Conservation (phyloP, 2,113 vertebrate genomes). For the Hydropotes inermis region DNA sequence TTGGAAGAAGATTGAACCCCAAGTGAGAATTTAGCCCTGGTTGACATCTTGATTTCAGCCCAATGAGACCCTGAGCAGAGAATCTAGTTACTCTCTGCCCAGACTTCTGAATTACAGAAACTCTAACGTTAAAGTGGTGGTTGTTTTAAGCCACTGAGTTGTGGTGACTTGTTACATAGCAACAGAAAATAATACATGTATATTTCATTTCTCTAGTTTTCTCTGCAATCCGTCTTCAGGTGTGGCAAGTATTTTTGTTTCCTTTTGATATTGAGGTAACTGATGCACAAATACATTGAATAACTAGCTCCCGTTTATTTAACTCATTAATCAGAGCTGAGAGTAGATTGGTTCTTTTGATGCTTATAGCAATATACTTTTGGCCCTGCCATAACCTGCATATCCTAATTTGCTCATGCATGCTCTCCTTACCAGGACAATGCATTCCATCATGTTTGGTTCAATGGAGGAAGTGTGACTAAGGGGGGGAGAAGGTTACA, state of each 20-base stretch:
- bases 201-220: neutral
- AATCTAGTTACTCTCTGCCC: neutral
- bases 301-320: neutral
- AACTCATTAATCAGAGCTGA: neutral
- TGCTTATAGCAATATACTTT: neutral
- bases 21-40: neutral
- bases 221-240: neutral
- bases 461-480: neutral
- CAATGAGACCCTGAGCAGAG: neutral
- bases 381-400: neutral
- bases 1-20: neutral
- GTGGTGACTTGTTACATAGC: neutral
- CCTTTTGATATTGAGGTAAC: neutral
- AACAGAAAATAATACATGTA: neutral
- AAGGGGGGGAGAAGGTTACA: neutral
- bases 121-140: neutral
- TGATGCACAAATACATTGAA: neutral
- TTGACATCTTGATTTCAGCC: neutral
- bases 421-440: neutral
- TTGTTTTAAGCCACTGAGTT: neutral
- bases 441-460: neutral
- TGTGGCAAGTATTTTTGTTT: neutral
- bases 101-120: neutral
- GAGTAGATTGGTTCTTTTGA: neutral
- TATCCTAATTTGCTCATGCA: no score